These are phyloP conservation scores for Trematomus bernacchii DNA, from an alignment of 2,797 vertebrate genomes.

Conservation along the genomic window DNA sequence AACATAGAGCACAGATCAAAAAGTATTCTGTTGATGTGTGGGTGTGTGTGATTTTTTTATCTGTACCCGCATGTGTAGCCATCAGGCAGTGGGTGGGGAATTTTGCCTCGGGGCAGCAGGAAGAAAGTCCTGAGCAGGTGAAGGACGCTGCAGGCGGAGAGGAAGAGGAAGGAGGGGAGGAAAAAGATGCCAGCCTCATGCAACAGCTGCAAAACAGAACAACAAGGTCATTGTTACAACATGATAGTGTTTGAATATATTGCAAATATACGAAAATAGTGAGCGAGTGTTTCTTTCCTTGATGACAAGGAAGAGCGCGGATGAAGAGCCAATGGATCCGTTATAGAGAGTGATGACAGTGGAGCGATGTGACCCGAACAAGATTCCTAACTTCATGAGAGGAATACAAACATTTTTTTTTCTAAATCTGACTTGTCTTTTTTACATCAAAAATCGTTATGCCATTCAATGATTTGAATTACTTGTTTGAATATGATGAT, in stretches of 20 bases:
- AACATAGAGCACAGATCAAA: no score
- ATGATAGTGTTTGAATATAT: neutral
- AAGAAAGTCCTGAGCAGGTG: constrained; percentile 91
- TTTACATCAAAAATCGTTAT: neutral
- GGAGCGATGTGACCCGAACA: constrained; percentile 91
- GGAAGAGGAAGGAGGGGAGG: constrained; percentile 87
- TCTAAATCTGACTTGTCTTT: no score
- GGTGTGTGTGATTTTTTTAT: neutral
- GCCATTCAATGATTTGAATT: neutral
- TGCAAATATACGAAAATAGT: neutral
- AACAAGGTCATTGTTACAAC: neutral
- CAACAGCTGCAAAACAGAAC: constrained; percentile 82
- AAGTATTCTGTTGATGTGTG: no score
- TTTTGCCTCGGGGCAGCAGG: constrained; percentile 87
- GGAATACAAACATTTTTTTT: neutral
- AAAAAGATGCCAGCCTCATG: constrained; percentile 85
- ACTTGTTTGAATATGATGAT: neutral
- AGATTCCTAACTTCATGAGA: constrained; percentile 89
- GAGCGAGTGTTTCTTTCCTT: constrained; percentile 84
- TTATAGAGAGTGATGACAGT: constrained; percentile 95
- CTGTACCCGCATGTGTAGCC: constrained; percentile 91
- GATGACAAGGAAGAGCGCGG: constrained; percentile 90
- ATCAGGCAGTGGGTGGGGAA: constrained; percentile 90
- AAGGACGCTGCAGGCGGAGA: constrained; percentile 86
- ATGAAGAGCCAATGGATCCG: constrained; percentile 95